phyloP scores from a whole-genome alignment of 37 sponge, comb jelly and placozoan species.

The Aplysina aerophoba region DNA sequence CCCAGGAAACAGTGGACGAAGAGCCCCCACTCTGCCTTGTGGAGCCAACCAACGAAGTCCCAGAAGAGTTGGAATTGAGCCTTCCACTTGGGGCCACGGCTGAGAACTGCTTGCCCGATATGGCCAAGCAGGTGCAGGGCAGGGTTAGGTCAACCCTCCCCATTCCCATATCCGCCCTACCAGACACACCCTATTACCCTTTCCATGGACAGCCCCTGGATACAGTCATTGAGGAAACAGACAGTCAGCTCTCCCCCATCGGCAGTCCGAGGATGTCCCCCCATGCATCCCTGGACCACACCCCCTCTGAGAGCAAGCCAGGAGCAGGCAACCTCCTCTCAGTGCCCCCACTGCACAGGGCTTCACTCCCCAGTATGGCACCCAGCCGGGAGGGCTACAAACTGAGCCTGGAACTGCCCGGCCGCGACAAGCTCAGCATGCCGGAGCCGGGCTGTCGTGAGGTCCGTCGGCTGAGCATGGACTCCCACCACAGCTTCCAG shows the following conservation, averaged over 20 bases:
- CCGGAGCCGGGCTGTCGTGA: constrained; percentile 46
- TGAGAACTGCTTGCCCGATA: constrained; percentile 51
- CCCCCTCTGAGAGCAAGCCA: not conserved
- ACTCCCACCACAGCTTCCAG: constrained; percentile 53
- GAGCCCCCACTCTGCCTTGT: too few species aligned
- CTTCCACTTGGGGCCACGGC: constrained; percentile 73
- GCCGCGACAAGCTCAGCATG: constrained; percentile 45
- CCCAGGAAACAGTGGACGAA: not conserved
- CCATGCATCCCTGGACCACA: constrained; percentile 63
- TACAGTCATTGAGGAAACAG: constrained; percentile 82
- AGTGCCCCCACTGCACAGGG: not conserved
- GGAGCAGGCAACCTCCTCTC: not conserved
- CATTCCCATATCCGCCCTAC: constrained; percentile 28
- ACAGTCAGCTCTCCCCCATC: constrained; percentile 75
- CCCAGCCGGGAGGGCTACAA: constrained; percentile 14
- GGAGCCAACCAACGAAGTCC: not conserved
- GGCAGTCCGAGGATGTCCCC: constrained; percentile 70
- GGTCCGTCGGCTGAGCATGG: constrained; percentile 52
- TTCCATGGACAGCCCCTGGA: constrained; percentile 46
- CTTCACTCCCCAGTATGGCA: not conserved
- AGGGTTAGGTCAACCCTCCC: not conserved
- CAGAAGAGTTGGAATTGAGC: constrained; percentile 3
- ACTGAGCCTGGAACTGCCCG: constrained; percentile 33
- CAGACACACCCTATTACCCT: constrained; percentile 19
- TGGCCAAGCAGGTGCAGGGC: not conserved